Evolutionary conservation across 2,797 vertebrate genomes (phyloP).

Genomic region (Sphenopsis melanotis): DNA sequence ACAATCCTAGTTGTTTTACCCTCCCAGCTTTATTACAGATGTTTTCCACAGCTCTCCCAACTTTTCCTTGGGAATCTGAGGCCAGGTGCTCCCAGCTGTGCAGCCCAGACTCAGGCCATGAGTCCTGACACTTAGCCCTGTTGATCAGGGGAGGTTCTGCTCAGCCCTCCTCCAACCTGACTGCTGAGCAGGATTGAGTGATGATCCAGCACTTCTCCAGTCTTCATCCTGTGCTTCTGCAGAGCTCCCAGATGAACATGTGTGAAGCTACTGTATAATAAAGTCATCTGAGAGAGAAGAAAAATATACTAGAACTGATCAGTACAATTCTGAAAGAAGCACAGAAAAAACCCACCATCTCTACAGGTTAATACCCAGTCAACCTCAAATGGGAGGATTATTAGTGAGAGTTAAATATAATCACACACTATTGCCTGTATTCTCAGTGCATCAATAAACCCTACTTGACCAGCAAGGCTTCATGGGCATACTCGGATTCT

Average conservation of each 20-base stretch:
- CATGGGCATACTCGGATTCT: not conserved
- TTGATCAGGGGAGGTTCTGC: not conserved
- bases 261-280: not conserved
- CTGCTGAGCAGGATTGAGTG: not conserved
- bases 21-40: not conserved
- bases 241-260: not conserved
- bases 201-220: not conserved
- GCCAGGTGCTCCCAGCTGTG: not conserved
- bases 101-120: not conserved
- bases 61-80: not conserved
- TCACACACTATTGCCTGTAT: not conserved
- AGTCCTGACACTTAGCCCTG: fast-evolving
- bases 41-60: not conserved
- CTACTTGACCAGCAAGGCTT: not conserved
- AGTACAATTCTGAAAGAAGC: not conserved
- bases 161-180: not conserved
- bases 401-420: not conserved
- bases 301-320: not conserved
- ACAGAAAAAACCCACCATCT: not conserved
- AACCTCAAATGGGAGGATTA: not conserved
- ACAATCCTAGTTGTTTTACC: not conserved
- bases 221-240: not conserved
- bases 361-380: not conserved
- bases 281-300: not conserved
- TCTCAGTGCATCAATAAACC: not conserved